phyloP scores from a whole-genome alignment of 2,797 vertebrate species.

The Rhinogobio ventralis region DNA sequence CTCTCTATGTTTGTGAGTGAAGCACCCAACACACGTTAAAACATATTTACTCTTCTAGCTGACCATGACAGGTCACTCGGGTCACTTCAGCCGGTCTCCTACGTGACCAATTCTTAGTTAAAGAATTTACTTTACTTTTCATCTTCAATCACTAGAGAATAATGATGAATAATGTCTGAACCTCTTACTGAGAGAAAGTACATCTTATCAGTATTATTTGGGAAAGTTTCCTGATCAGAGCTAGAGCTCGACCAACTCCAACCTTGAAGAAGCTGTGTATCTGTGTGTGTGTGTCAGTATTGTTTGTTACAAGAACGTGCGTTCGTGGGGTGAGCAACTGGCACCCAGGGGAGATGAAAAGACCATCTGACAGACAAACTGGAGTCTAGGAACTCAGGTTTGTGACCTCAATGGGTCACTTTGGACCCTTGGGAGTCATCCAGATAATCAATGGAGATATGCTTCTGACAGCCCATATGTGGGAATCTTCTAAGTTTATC shows the following conservation, averaged over 20 bases:
- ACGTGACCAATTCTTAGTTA: background rate
- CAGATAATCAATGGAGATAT: background rate
- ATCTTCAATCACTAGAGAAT: background rate
- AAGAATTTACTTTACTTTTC: background rate
- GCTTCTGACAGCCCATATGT: background rate
- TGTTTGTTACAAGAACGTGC: background rate
- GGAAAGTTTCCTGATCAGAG: background rate
- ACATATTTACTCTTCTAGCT: background rate
- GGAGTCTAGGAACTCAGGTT: background rate
- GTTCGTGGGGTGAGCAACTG: background rate
- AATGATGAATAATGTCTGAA: background rate
- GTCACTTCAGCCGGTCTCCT: background rate
- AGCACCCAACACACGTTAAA: background rate
- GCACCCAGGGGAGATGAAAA: background rate
- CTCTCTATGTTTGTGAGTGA: background rate
- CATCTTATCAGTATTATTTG: background rate
- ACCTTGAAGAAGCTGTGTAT: background rate
- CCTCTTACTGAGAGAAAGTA: background rate
- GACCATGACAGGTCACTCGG: background rate
- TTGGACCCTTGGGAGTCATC: background rate
- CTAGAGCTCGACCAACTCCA: too few relatives aligned
- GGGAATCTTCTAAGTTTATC: too few relatives aligned
- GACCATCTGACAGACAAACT: too few relatives aligned
- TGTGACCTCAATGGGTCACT: background rate
- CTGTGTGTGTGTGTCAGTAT: background rate